Evolutionary conservation across 2,113 vertebrate species (phyloP).

Genomic region (Megalops atlanticus): DNA sequence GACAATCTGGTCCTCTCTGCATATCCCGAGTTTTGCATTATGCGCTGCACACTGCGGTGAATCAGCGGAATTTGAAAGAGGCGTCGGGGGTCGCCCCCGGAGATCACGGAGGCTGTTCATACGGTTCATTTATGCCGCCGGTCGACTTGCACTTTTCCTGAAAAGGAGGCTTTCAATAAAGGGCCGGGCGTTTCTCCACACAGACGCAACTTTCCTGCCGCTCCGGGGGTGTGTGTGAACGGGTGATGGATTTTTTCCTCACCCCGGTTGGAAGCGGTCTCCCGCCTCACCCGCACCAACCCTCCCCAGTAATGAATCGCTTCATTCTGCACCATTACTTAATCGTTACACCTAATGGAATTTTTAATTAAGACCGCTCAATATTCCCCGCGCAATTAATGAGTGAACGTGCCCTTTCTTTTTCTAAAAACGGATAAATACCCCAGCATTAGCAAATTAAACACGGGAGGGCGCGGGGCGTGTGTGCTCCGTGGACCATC

Average conservation of each 20-base stretch:
- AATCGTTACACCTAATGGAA: conserved; percentile 26
- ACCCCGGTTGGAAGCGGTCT: too few relatives aligned
- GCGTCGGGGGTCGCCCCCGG: not conserved
- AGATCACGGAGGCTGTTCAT: not conserved
- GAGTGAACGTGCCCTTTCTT: conserved; percentile 6
- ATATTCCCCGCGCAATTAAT: conserved; percentile 16
- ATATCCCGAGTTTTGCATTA: too few relatives aligned
- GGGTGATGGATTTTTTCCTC: conserved; percentile 4
- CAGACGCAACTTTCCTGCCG: conserved; percentile 1
- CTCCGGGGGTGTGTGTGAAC: not conserved
- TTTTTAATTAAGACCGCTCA: conserved; percentile 28
- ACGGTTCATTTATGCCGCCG: not conserved
- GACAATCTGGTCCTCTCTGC: too few relatives aligned
- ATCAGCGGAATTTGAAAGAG: not conserved
- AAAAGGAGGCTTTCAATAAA: not conserved
- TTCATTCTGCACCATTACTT: conserved; percentile 22
- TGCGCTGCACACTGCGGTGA: too few relatives aligned
- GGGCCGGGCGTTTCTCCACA: not conserved
- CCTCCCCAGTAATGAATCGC: conserved; percentile 17
- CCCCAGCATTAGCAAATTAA: not conserved
- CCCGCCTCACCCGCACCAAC: too few relatives aligned
- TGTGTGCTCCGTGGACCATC: too few relatives aligned
- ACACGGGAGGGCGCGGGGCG: not conserved
- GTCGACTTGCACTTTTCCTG: not conserved
- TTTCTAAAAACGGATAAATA: not conserved